Conservation (phyloP, 2,797 vertebrate genomes). For the Botia almorhae region DNA sequence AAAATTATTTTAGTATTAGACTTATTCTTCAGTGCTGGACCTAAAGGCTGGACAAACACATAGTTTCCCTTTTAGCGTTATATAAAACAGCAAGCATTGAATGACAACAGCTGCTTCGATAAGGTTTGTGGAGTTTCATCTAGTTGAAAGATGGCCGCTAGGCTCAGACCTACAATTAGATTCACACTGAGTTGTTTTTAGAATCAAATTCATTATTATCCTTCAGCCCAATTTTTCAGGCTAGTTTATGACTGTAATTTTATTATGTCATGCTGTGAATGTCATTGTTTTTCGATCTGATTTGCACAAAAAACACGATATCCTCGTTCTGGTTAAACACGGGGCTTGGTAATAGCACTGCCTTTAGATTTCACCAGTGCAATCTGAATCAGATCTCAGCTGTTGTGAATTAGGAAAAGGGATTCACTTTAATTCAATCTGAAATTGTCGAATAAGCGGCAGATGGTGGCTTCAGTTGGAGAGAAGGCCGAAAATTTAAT, state of each 20-base stretch:
- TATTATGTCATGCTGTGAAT: constrained; percentile 14
- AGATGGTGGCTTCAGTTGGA: constrained; percentile 61
- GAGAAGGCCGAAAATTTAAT: constrained; percentile 67
- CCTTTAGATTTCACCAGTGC: constrained; percentile 9
- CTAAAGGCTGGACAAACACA: neutral
- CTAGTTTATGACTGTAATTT: constrained; percentile 7
- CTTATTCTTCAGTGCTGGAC: neutral
- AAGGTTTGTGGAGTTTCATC: neutral
- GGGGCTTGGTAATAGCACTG: constrained; percentile 2
- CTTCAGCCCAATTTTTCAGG: neutral
- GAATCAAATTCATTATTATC: constrained; percentile 7
- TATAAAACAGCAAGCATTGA: too few species aligned
- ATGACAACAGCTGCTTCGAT: neutral
- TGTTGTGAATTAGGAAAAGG: constrained; percentile 68
- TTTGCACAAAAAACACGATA: constrained; percentile 22
- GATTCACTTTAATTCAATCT: constrained; percentile 78
- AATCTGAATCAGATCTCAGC: constrained; percentile 16
- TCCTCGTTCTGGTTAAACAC: constrained; percentile 17
- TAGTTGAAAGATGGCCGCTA: neutral
- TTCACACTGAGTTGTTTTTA: constrained; percentile 17
- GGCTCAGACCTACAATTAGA: constrained; percentile 16
- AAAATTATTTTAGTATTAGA: constrained; percentile 2
- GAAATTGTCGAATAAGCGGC: constrained; percentile 74
- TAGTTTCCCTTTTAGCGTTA: neutral
- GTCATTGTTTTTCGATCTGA: neutral